Base-by-base conservation (phyloP, 2,888 invertebrate species). In the Alitta virens region DNA sequence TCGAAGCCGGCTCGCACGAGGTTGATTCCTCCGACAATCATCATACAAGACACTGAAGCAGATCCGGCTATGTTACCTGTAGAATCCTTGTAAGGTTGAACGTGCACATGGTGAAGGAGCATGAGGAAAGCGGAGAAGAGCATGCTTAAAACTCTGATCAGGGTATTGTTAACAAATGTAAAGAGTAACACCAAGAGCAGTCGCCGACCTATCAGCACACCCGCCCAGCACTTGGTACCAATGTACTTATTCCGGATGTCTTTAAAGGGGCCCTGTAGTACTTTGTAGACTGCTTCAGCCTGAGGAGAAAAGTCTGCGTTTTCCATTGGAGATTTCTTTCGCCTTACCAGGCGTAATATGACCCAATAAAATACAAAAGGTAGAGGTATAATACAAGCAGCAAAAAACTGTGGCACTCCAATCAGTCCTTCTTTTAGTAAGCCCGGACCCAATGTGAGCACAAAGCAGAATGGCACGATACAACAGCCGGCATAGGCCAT, bases 181-280 rank as follows among this genome's bases (percentile, higher is more conserved):
- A 65, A 70, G 12, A 70, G 60, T 0, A 70, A 55, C 12, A 70
- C 60, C 26, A 70, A 62, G 2, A 70, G 26, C 9, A 70, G 61
- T 14, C 69, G 56, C 18, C 69, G 63, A 1, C 63, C 66, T 25
- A 70, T 63, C 18, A 70, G 56, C 12, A 70, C 59, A 2, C 70
- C 70, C 3, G 66, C 66, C 24, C 70, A 67, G 55, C 70, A 70
- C 40, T 65, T 27, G 0, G 67, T 63, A 9, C 70, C 70, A 23
- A 69, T 56, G 7, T 42, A 43, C 14, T 52, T 52, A 18, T 46
- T 53, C 40, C 60, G 46, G n/a, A 56, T 27, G 46, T 67, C 66
- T 50, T 69, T 69, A 63, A 69, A 70, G 21, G 70, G 70, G 21
- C 69, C 63, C 53, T 70, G 70, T 7, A 70, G 62, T 7, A 70